A percentile compares a stretch with the other conserved stretches of the same genome.
These are phyloP conservation scores for Aphodius granarius DNA, from an alignment of 2,888 invertebrate species.

Conservation along the genomic window DNA sequence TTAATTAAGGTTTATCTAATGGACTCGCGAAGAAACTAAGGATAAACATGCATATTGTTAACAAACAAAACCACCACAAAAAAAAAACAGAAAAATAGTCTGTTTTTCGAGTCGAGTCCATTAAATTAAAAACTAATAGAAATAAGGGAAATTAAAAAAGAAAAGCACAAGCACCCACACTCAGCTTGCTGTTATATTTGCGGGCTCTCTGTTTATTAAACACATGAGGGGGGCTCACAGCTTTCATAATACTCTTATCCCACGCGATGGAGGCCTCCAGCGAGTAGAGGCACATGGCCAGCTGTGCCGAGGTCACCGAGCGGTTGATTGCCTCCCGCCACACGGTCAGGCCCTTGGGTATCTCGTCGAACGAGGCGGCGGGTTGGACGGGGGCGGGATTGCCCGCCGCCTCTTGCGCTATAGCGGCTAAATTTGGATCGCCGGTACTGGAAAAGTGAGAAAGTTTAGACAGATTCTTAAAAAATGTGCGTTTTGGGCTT, in stretches of 20 bases:
- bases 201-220: slow-evolving; percentile 55
- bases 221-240: slow-evolving; percentile 71
- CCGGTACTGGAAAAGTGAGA: slow-evolving; percentile 54
- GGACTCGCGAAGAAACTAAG: background rate
- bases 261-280: slow-evolving; percentile 93
- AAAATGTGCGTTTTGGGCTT: background rate
- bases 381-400: slow-evolving; percentile 36
- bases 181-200: slow-evolving; percentile 56
- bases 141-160: slow-evolving; percentile 43
- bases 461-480: too few relatives aligned
- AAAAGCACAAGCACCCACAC: slow-evolving; percentile 55
- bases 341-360: slow-evolving; percentile 75
- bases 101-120: slow-evolving; percentile 1
- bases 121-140: slow-evolving; percentile 26
- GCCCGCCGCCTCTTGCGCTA: slow-evolving; percentile 52
- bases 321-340: slow-evolving; percentile 91
- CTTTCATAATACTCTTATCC: slow-evolving; percentile 99
- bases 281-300: slow-evolving; percentile 87
- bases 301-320: slow-evolving; percentile 85
- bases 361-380: slow-evolving; percentile 54
- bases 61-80: background rate
- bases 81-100: background rate
- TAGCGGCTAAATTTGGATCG: slow-evolving; percentile 65
- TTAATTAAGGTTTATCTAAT: background rate
- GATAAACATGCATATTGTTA: background rate